phyloP scores from a whole-genome alignment of 1,140 invertebrate species.

The Drosophila prosaltans region DNA sequence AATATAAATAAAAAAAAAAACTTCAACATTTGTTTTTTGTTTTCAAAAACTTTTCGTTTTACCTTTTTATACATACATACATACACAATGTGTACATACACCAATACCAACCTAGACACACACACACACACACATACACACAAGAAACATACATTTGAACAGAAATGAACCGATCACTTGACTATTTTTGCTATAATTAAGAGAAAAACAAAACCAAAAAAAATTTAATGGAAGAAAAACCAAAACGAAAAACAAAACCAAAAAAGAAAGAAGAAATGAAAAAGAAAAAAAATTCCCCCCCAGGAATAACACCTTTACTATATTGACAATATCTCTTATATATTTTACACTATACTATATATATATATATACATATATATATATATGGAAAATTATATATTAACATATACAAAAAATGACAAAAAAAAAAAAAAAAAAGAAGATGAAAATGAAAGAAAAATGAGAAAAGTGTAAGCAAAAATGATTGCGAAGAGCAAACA shows the following conservation, averaged over 20 bases:
- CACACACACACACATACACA: constrained; percentile 32
- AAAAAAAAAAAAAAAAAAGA: constrained; percentile 48
- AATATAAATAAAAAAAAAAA: not conserved
- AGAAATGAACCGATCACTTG: constrained; percentile 74
- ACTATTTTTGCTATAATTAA: constrained; percentile 81
- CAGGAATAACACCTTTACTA: constrained; percentile 82
- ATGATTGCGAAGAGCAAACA: constrained; percentile 49
- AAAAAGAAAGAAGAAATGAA: not conserved
- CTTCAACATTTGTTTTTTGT: constrained; percentile 34
- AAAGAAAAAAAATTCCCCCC: constrained; percentile 65
- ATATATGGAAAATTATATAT: constrained; percentile 73
- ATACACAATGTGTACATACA: constrained; percentile 68
- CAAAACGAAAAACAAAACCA: not conserved
- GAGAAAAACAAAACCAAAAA: not conserved
- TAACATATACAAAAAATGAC: constrained; percentile 76
- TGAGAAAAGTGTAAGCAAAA: constrained; percentile 19
- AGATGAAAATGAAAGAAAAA: constrained; percentile 30
- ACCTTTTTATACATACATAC: constrained; percentile 34
- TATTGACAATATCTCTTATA: constrained; percentile 83
- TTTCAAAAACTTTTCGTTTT: constrained; percentile 44
- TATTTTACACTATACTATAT: constrained; percentile 83
- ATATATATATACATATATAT: constrained; percentile 35
- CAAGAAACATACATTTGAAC: constrained; percentile 22
- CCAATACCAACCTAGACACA: constrained; percentile 37
- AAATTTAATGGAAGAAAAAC: too few species aligned